Percentiles rank a stretch among this genome's conserved stretches.
phyloP scores from a whole-genome alignment of 2,888 invertebrate genomes.

The Strigamia crassipes region DNA sequence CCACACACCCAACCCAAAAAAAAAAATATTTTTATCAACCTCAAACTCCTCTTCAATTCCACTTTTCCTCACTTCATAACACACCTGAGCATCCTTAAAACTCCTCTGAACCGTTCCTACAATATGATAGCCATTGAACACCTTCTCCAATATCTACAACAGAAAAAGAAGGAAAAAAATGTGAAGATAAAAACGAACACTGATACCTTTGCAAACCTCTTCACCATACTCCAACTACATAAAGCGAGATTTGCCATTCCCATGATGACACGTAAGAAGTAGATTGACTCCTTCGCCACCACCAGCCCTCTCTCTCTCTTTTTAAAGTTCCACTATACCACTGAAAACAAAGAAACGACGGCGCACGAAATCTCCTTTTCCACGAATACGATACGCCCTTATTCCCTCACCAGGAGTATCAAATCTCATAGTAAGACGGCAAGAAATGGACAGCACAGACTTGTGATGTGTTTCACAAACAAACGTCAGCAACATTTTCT shows the following conservation, averaged over 20 bases:
- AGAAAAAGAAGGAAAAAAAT: not conserved
- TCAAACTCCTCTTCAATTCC: constrained; percentile 40
- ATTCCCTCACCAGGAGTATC: constrained; percentile 40
- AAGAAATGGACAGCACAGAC: constrained; percentile 38
- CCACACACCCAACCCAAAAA: not conserved
- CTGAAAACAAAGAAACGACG: constrained; percentile 33
- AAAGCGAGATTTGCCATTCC: constrained; percentile 42
- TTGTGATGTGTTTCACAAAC: constrained; percentile 38
- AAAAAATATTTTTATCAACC: constrained; percentile 8
- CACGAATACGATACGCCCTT: not conserved
- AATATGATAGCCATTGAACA: constrained; percentile 39
- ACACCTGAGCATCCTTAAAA: constrained; percentile 33
- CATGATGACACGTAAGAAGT: constrained; percentile 30
- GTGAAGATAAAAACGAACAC: constrained; percentile 25
- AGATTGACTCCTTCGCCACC: not conserved
- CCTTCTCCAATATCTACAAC: constrained; percentile 40
- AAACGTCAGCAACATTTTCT: constrained; percentile 27
- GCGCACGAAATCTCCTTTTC: constrained; percentile 29
- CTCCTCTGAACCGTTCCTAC: not conserved
- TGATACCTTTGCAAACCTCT: constrained; percentile 39
- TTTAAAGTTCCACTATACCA: constrained; percentile 20
- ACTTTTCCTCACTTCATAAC: constrained; percentile 24
- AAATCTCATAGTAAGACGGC: constrained; percentile 13
- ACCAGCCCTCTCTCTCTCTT: not conserved
- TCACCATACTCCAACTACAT: constrained; percentile 38